phyloP scores from a whole-genome alignment of 2,113 vertebrate genomes.

The Mormoops blainvillei region DNA sequence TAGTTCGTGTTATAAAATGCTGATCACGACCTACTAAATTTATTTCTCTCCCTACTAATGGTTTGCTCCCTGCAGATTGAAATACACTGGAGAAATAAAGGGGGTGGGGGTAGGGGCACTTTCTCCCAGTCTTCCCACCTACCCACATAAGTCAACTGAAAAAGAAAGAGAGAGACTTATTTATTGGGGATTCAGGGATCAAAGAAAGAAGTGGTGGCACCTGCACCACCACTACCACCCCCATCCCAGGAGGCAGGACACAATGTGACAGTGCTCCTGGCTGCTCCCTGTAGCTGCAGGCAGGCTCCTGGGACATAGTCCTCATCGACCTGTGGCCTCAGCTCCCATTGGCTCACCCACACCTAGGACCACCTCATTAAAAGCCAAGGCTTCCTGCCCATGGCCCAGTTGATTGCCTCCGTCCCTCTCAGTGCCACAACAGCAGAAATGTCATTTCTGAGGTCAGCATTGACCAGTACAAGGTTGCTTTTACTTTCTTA shows the following conservation, averaged over 20 bases:
- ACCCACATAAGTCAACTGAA: neutral
- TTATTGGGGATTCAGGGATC: neutral
- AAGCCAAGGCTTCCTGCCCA: neutral
- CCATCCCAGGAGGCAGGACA: neutral
- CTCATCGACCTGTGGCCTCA: fast-evolving
- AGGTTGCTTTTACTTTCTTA: neutral
- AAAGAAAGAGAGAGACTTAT: neutral
- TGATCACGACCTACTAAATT: neutral
- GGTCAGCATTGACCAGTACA: neutral
- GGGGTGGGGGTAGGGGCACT: no score
- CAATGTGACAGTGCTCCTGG: neutral
- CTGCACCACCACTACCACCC: neutral
- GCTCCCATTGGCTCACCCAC: neutral
- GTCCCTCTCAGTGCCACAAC: neutral
- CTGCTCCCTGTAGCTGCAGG: neutral
- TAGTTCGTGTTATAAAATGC: neutral
- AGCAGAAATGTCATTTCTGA: neutral
- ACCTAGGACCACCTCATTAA: neutral
- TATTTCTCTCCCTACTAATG: neutral
- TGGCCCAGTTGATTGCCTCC: neutral
- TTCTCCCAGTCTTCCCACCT: neutral
- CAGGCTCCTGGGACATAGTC: neutral
- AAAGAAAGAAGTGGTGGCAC: neutral
- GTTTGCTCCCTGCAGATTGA: neutral
- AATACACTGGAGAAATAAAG: neutral